A percentile compares a stretch with the other conserved stretches of the same genome.
phyloP scores from a whole-genome alignment of 2,797 vertebrate species.

The Chelon labrosus region DNA sequence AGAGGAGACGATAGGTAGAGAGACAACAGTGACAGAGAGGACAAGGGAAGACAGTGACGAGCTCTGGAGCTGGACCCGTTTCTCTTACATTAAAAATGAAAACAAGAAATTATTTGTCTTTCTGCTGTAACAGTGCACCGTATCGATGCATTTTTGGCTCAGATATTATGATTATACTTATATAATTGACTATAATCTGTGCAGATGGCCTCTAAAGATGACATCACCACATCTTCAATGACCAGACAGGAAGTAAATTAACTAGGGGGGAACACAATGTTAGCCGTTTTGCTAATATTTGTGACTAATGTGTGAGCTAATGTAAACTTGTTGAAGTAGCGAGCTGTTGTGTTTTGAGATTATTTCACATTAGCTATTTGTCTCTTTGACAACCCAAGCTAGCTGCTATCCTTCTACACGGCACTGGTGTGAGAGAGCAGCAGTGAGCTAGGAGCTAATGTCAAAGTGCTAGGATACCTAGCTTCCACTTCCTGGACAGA shows the following conservation, averaged over 20 bases:
- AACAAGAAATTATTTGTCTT: background rate
- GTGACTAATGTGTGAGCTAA: background rate
- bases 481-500: too few relatives aligned
- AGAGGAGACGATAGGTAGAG: constrained; percentile 43
- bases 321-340: too few relatives aligned
- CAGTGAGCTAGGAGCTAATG: too few relatives aligned
- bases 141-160: too few relatives aligned
- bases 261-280: too few relatives aligned
- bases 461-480: too few relatives aligned
- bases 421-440: too few relatives aligned
- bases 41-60: constrained; percentile 5
- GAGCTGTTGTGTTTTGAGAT: too few relatives aligned
- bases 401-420: background rate
- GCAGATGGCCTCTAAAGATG: background rate
- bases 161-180: background rate
- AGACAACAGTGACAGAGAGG: constrained; percentile 19
- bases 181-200: background rate
- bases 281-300: too few relatives aligned
- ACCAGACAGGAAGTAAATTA: background rate
- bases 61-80: background rate
- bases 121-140: background rate
- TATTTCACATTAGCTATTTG: background rate
- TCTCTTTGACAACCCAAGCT: background rate
- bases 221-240: background rate
- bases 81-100: background rate